phyloP scores from a whole-genome alignment of 2,888 invertebrate genomes.

The Drosophila niveifrons region DNA sequence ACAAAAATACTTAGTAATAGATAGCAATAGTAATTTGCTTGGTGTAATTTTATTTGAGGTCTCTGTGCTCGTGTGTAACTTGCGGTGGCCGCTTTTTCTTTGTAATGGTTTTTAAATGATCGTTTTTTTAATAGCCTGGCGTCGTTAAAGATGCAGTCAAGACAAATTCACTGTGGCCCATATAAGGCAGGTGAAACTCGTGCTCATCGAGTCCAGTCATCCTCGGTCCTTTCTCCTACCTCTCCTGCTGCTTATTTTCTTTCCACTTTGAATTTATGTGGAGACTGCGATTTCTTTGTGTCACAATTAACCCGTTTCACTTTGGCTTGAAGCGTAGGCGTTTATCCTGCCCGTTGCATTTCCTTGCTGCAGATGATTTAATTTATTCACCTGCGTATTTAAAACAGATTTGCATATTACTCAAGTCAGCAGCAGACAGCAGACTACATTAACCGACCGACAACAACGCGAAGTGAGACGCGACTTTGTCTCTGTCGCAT shows the following conservation, averaged over 20 bases:
- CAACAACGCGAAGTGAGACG: conserved; percentile 48
- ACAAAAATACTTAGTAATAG: background rate
- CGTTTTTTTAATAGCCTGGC: conserved; percentile 49
- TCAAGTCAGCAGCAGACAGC: conserved; percentile 64
- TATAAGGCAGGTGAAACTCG: conserved; percentile 71
- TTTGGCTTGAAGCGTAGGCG: conserved; percentile 42
- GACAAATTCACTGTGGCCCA: conserved; percentile 58
- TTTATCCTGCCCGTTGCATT: conserved; percentile 64
- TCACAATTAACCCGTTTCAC: conserved; percentile 71
- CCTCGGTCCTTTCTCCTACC: conserved; percentile 11
- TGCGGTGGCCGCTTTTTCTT: conserved; percentile 45
- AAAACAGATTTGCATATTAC: conserved; percentile 77
- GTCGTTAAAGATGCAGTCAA: conserved; percentile 35
- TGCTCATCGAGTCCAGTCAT: conserved; percentile 58
- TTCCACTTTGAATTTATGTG: conserved; percentile 65
- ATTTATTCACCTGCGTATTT: conserved; percentile 73
- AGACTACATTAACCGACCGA: conserved; percentile 7
- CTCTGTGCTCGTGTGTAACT: background rate
- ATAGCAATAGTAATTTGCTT: background rate
- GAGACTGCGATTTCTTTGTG: conserved; percentile 69
- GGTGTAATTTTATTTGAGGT: background rate
- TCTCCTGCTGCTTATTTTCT: conserved; percentile 11
- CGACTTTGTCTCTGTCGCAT: conserved; percentile 52
- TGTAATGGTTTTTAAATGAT: conserved; percentile 64
- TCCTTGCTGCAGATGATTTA: conserved; percentile 65